Conservation (phyloP, 2,888 invertebrate species). For the Ophion costatus region DNA sequence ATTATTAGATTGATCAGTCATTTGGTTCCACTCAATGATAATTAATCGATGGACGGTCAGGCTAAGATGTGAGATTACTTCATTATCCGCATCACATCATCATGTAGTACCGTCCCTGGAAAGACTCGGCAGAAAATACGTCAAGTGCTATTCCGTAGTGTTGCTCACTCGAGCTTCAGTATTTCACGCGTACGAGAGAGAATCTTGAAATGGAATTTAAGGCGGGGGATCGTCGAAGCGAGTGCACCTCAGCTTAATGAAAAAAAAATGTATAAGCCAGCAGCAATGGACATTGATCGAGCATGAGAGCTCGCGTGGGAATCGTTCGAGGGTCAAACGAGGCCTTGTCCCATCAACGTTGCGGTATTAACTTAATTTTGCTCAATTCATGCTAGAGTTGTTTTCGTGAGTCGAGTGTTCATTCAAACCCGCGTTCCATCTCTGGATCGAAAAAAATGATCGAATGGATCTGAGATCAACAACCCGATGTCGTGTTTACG, state of each 20-base stretch:
- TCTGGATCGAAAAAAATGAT: constrained; percentile 28
- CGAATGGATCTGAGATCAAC: constrained; percentile 31
- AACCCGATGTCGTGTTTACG: background rate
- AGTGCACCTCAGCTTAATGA: constrained; percentile 27
- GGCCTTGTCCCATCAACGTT: constrained; percentile 58
- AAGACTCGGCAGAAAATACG: constrained; percentile 60
- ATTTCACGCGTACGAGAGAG: constrained; percentile 16
- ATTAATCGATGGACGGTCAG: no score
- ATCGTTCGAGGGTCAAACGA: constrained; percentile 69
- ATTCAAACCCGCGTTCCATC: constrained; percentile 20
- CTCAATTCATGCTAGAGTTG: constrained; percentile 57
- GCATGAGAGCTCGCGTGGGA: constrained; percentile 69
- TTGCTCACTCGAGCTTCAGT: constrained; percentile 36
- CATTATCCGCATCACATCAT: background rate
- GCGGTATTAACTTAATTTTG: constrained; percentile 65
- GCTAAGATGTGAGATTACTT: background rate
- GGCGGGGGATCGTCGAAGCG: constrained; percentile 51
- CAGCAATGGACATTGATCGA: constrained; percentile 46
- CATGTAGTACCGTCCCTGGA: background rate
- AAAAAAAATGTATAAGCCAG: constrained; percentile 23
- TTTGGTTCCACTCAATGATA: no score
- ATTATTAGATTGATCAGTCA: no score
- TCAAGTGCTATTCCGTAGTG: constrained; percentile 40
- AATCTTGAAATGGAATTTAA: constrained; percentile 51
- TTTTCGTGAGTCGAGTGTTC: constrained; percentile 38